Percentiles rank a stretch among this genome's conserved stretches.
Conservation (phyloP, 2,888 invertebrate genomes). For the Girardia tigrina region DNA sequence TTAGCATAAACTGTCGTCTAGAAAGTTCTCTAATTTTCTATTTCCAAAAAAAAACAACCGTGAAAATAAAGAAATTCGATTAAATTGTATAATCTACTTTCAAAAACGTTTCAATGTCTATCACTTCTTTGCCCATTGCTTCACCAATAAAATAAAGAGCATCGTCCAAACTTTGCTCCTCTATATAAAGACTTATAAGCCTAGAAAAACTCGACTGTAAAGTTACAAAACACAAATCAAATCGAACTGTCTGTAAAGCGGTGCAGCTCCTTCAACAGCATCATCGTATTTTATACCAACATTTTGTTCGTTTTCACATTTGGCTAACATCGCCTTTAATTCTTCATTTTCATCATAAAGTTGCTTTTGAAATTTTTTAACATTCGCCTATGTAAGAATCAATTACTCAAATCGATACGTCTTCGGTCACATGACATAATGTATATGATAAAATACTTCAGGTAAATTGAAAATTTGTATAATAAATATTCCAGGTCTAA, state of each 20-base stretch:
- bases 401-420: background rate
- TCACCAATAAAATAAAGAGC: conserved; percentile 94
- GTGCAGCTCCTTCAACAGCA: conserved; percentile 85
- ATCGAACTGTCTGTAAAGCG: conserved; percentile 70
- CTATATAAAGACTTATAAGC: conserved; percentile 66
- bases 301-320: background rate
- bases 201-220: conserved; percentile 51
- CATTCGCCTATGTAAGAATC: background rate
- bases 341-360: background rate
- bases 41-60: too few relatives aligned
- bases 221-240: background rate
- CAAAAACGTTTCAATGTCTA: conserved; percentile 85
- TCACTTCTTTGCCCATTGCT: conserved; percentile 73
- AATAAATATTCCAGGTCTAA: too few relatives aligned
- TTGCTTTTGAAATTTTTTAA: background rate
- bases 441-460: too few relatives aligned
- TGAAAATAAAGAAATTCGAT: conserved; percentile 1
- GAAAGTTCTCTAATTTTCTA: conserved; percentile 79
- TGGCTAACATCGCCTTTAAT: background rate
- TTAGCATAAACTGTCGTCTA: conserved; percentile 80
- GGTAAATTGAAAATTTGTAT: too few relatives aligned
- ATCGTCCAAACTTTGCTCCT: conserved; percentile 94
- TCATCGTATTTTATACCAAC: conserved; percentile 58
- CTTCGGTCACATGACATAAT: too few relatives aligned
- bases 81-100: conserved; percentile 54